A percentile compares a stretch with the other conserved stretches of the same genome.
phyloP scores from a whole-genome alignment of 2,797 vertebrate genomes.

The Chloroceryle amazona region DNA sequence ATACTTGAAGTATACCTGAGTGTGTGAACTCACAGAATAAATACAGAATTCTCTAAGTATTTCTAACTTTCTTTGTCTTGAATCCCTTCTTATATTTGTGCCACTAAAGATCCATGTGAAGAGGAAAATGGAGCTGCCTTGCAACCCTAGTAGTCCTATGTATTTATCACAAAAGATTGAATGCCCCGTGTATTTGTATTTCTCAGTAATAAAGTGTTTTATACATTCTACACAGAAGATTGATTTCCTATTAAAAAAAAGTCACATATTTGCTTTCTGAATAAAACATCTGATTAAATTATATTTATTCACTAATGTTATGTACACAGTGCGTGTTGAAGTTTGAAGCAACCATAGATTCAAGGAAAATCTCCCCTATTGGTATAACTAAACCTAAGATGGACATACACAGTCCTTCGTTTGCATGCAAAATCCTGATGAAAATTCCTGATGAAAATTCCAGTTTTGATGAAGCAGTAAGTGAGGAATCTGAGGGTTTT shows the following conservation, averaged over 20 bases:
- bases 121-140: neutral
- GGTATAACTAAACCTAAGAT: too few relatives aligned
- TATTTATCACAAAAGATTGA: neutral
- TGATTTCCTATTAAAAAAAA: neutral
- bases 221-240: neutral
- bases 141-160: neutral
- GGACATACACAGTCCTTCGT: too few relatives aligned
- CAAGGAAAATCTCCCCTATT: too few relatives aligned
- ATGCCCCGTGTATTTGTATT: neutral
- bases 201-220: neutral
- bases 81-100: neutral
- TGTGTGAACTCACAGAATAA: neutral
- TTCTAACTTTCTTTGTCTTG: neutral
- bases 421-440: too few relatives aligned
- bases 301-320: too few relatives aligned
- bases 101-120: neutral
- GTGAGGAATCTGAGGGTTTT: too few relatives aligned
- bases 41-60: neutral
- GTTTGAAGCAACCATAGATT: too few relatives aligned
- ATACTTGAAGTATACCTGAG: neutral
- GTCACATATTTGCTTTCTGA: neutral
- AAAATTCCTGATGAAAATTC: too few relatives aligned
- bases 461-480: too few relatives aligned
- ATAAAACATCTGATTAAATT: neutral
- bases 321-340: too few relatives aligned